A percentile compares a stretch with the other conserved stretches of the same genome.
Evolutionary conservation across 1,140 invertebrate genomes (phyloP).

Genomic region (Papilio aristodemus): DNA sequence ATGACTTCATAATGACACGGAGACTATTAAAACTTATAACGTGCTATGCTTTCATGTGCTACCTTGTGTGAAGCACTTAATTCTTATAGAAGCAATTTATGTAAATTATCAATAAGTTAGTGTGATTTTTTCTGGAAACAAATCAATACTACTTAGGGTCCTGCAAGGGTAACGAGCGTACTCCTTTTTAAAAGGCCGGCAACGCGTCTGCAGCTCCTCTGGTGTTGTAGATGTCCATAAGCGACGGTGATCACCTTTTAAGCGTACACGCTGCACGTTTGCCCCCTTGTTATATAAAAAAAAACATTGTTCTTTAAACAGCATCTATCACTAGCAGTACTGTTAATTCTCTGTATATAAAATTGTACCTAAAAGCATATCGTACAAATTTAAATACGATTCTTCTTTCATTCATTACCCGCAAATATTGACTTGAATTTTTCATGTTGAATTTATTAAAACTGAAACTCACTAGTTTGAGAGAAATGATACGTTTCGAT

Average conservation of each 20-base stretch:
- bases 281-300: too few species aligned
- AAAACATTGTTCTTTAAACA: too few species aligned
- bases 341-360: too few species aligned
- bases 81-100: background rate
- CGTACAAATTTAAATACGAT: background rate
- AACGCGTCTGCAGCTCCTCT: too few species aligned
- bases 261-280: too few species aligned
- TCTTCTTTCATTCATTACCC: background rate
- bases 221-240: too few species aligned
- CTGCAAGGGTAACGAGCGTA: too few species aligned
- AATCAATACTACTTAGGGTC: too few species aligned
- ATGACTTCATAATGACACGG: slow-evolving; percentile 29
- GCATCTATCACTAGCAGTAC: too few species aligned
- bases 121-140: background rate
- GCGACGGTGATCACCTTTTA: too few species aligned
- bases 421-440: background rate
- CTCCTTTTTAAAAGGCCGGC: too few species aligned
- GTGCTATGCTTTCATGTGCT: background rate
- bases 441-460: background rate
- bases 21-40: slow-evolving; percentile 10
- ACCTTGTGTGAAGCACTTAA: background rate
- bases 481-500: background rate
- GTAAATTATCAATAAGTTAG: background rate
- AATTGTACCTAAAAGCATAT: too few species aligned
- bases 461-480: background rate